Conservation (phyloP, 2,888 invertebrate species). For the Syrphus vitripennis region DNA sequence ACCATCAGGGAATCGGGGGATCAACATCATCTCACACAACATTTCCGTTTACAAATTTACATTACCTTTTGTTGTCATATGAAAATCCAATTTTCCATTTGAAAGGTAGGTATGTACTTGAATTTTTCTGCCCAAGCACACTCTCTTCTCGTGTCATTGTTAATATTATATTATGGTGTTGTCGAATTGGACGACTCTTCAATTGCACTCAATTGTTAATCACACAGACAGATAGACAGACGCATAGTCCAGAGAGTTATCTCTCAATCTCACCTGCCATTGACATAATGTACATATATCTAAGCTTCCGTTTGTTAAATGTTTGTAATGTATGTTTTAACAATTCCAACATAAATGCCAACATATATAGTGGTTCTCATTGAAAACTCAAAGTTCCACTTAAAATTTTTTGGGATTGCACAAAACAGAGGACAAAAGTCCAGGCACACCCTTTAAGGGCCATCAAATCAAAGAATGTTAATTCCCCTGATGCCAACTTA, state of each 20-base stretch:
- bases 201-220: conserved; percentile 60
- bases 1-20: no score
- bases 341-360: no score
- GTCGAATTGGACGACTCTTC: conserved; percentile 42
- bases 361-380: conserved; percentile 4
- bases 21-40: not conserved
- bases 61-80: conserved; percentile 44
- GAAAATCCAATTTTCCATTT: conserved; percentile 69
- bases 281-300: conserved; percentile 37
- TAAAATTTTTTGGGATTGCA: conserved; percentile 36
- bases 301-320: no score
- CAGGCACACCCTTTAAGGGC: not conserved
- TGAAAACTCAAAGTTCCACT: conserved; percentile 53
- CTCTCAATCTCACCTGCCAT: conserved; percentile 48
- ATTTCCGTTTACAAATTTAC: conserved; percentile 33
- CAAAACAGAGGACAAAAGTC: not conserved
- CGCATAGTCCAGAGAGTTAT: not conserved
- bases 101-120: conserved; percentile 60
- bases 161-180: not conserved
- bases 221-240: conserved; percentile 33
- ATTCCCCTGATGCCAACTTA: conserved; percentile 59
- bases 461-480: conserved; percentile 56
- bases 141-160: not conserved
- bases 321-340: no score
- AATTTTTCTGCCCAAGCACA: conserved; percentile 63